Base-by-base conservation (phyloP, 2,888 invertebrate species). In the Thysanoteuthis rhombus region DNA sequence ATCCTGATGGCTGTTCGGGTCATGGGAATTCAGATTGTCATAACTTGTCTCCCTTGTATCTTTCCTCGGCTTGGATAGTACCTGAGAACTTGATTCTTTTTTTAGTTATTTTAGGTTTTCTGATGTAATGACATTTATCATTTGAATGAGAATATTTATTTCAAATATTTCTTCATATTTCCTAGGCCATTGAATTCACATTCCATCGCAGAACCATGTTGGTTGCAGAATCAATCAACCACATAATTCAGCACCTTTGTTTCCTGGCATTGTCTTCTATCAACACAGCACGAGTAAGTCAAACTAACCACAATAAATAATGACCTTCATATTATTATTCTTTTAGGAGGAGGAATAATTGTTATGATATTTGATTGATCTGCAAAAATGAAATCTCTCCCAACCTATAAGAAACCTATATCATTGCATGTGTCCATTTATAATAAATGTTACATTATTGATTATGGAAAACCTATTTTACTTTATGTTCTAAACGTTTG, bases 221-320 rank as follows among this genome's bases (percentile, higher is more conserved):
- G 94, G 98, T 99, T 93, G 98, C 98, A 39, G 98, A 98, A 96
- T 98, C 98, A 28, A 97, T 98, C 93, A 98, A 98, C 95, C 98
- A 98, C 97, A 98, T 98, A 92, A 97, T 98, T 36, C 99, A 99
- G 96, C 98, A 98, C 97, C 97, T 98, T 91, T 97, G 98, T 95
- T 98, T 98, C 97, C 98, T 98, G 97, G 98, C 98, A 19, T 97
- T 98, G 91, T 97, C 97, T 92, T 97, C 98, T 92, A 97, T 99
- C 93, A 97, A 97, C 93, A 97, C 97, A 94, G 98, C 98, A 0
- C 98, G 98, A 97, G 98, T 98, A 97, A 96, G 94, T 89, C 36
- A 40, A 52, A 45, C 25, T 4, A 52, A 25, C 2, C 52, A 52
- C 25, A 25, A 6, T 6, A 25, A 58, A 36, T 28, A 36, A 93